Evolutionary conservation across 2,888 invertebrate species (phyloP).

Genomic region (Caenorhabditis wallacei): DNA sequence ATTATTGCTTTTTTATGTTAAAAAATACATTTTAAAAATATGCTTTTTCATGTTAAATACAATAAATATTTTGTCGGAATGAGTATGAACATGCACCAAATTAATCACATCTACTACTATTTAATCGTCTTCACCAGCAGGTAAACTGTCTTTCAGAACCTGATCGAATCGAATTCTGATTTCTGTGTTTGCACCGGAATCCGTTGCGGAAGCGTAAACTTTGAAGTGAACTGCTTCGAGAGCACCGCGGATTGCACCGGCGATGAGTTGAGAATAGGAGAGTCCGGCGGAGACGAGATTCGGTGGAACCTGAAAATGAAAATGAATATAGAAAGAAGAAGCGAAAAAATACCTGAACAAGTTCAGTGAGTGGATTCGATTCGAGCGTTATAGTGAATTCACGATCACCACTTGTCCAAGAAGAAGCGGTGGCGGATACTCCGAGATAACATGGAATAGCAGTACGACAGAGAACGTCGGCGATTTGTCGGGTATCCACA

Average conservation of each 20-base stretch:
- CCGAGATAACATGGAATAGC: constrained; percentile 91
- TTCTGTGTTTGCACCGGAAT: constrained; percentile 87
- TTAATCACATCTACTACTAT: constrained; percentile 14
- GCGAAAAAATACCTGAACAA: constrained; percentile 60
- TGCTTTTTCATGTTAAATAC: not conserved
- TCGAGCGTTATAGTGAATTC: constrained; percentile 97
- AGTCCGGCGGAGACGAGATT: constrained; percentile 85
- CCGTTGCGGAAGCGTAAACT: constrained; percentile 83
- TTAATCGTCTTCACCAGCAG: constrained; percentile 93
- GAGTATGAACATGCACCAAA: constrained; percentile 16
- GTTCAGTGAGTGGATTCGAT: constrained; percentile 93
- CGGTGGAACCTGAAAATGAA: constrained; percentile 62
- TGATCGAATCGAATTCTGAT: constrained; percentile 95
- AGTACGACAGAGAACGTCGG: constrained; percentile 87
- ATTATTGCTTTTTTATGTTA: not conserved
- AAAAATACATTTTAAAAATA: not conserved
- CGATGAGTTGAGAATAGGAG: constrained; percentile 87
- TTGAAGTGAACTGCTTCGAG: constrained; percentile 92
- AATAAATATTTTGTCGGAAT: constrained; percentile 43
- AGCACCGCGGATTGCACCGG: constrained; percentile 92
- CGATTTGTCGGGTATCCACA: constrained; percentile 93
- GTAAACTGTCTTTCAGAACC: constrained; percentile 96
- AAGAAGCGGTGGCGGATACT: constrained; percentile 93
- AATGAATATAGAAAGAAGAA: not conserved
- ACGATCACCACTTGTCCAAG: constrained; percentile 89